Conservation (phyloP, 2,113 vertebrate genomes). For the Desmodus rotundus region DNA sequence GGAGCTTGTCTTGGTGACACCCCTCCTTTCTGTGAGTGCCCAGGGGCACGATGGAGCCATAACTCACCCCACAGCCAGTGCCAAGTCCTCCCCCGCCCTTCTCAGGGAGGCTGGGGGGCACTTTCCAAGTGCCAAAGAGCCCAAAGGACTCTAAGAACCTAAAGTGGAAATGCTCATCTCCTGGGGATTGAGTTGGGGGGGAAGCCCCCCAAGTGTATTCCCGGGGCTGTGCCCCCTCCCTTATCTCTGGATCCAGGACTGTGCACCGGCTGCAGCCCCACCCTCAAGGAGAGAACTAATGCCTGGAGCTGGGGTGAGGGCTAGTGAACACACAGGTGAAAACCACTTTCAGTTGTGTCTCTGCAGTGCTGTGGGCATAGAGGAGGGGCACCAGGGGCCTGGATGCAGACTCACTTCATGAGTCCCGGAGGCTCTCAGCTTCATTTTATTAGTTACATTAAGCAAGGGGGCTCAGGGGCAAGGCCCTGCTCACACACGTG, state of each 20-base stretch:
- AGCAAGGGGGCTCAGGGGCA: background rate
- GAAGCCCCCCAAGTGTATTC: background rate
- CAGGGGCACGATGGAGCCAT: slow-evolving; percentile 50
- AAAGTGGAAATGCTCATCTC: slow-evolving; percentile 27
- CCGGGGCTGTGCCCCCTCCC: background rate
- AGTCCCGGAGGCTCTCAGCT: background rate
- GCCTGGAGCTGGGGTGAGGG: background rate
- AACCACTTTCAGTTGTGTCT: slow-evolving; percentile 39
- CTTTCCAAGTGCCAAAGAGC: slow-evolving; percentile 74
- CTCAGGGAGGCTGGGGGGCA: slow-evolving; percentile 18
- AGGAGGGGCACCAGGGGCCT: background rate
- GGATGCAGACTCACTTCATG: background rate
- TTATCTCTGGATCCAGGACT: slow-evolving; percentile 36
- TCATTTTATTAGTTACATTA: slow-evolving; percentile 55
- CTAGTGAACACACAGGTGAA: slow-evolving; percentile 54
- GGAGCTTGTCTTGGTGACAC: slow-evolving; percentile 64
- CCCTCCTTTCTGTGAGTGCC: slow-evolving; percentile 37
- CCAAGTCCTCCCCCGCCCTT: slow-evolving; percentile 53
- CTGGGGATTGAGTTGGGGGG: background rate
- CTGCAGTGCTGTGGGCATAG: slow-evolving; percentile 17
- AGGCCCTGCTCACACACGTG: background rate
- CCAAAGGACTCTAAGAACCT: slow-evolving; percentile 53
- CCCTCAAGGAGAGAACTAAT: background rate
- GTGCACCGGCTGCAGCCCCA: background rate
- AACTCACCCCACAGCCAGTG: slow-evolving; percentile 63